A percentile compares a stretch with the other conserved stretches of the same genome.
phyloP scores from a whole-genome alignment of 2,888 invertebrate genomes.

The Cryptophagus acutangulus region DNA sequence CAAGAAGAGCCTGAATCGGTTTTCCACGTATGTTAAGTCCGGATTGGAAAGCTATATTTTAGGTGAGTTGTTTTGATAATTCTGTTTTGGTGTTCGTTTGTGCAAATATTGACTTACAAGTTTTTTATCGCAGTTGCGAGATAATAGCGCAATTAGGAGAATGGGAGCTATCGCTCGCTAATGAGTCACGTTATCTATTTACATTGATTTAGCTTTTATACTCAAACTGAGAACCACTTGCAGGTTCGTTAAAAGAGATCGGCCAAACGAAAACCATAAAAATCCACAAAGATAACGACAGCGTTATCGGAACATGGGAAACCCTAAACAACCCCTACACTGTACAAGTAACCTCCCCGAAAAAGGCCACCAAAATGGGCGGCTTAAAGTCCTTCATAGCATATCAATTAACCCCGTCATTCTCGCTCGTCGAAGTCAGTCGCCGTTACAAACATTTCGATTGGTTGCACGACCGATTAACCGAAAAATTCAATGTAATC shows the following conservation, averaged over 20 bases:
- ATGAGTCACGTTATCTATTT: not conserved
- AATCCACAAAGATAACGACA: constrained; percentile 61
- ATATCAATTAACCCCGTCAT: constrained; percentile 92
- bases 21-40: constrained; percentile 86
- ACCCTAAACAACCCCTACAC: constrained; percentile 66
- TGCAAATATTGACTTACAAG: no score
- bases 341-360: constrained; percentile 89
- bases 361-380: constrained; percentile 95
- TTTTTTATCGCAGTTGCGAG: no score
- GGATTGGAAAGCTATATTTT: constrained; percentile 87
- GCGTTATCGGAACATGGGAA: constrained; percentile 74
- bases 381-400: constrained; percentile 97
- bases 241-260: constrained; percentile 61
- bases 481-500: constrained; percentile 89
- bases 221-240: constrained; percentile 1
- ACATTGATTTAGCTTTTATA: not conserved
- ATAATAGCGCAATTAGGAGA: no score
- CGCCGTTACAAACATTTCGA: constrained; percentile 98
- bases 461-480: constrained; percentile 93
- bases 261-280: constrained; percentile 46
- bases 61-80: constrained; percentile 50
- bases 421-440: constrained; percentile 88
- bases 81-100: not conserved
- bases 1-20: constrained; percentile 70
- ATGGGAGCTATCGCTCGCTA: not conserved